phyloP scores from a whole-genome alignment of 2,113 vertebrate species.

The Pimephales promelas region DNA sequence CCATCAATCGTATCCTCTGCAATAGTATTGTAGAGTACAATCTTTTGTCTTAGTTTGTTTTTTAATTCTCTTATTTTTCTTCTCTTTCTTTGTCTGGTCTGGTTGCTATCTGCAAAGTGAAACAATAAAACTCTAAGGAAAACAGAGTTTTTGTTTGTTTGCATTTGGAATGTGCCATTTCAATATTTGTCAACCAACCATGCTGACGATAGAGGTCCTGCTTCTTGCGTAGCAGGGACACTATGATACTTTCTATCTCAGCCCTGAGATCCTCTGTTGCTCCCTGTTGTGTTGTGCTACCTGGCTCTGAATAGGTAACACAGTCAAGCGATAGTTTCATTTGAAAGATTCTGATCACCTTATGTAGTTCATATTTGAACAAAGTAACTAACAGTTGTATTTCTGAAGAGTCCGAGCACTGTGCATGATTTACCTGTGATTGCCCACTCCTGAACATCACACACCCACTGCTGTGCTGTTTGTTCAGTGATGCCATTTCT shows the following conservation, averaged over 20 bases:
- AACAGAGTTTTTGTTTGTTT: neutral
- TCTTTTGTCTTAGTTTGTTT: neutral
- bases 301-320: neutral
- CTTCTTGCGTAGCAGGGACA: neutral
- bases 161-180: neutral
- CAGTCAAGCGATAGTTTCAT: neutral
- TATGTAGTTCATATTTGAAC: conserved; percentile 8
- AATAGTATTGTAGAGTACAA: neutral
- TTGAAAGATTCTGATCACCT: neutral
- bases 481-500: neutral
- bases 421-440: neutral
- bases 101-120: neutral
- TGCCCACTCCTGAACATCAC: conserved; percentile 2
- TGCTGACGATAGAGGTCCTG: conserved; percentile 3
- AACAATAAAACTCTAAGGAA: neutral
- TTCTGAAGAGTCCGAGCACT: neutral
- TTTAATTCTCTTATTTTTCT: neutral
- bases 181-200: neutral
- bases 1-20: neutral
- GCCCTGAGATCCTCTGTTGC: neutral
- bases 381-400: neutral
- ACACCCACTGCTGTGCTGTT: neutral
- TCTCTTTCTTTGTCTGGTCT: neutral
- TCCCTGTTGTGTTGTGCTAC: neutral
- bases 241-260: conserved; percentile 4